Evolutionary conservation across 1,140 invertebrate species (phyloP).

Genomic region (Ips typographus): DNA sequence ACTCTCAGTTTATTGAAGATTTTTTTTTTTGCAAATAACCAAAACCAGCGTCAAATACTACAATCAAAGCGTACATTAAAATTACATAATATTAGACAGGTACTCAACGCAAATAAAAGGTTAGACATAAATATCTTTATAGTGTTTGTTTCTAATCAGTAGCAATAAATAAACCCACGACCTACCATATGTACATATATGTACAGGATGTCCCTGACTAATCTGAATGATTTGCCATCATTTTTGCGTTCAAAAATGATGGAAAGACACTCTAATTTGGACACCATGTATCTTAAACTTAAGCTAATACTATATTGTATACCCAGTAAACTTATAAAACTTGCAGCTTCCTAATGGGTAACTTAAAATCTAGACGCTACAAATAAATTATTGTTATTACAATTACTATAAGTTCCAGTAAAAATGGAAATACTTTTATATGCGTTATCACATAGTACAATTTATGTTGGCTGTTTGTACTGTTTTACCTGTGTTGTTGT

Average conservation of each 20-base stretch:
- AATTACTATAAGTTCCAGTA: constrained; percentile 24
- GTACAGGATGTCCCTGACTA: constrained; percentile 16
- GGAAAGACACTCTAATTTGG: constrained; percentile 3
- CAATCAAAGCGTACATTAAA: not conserved
- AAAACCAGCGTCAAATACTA: not conserved
- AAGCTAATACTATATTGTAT: not conserved
- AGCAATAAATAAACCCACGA: constrained; percentile 11
- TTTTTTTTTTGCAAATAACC: no score
- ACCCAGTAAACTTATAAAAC: not conserved
- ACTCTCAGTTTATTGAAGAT: no score
- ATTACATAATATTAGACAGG: not conserved
- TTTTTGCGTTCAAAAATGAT: constrained; percentile 1
- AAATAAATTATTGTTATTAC: not conserved
- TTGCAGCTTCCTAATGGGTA: constrained; percentile 5
- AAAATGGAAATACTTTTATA: constrained; percentile 36
- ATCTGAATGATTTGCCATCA: constrained; percentile 5
- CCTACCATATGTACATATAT: constrained; percentile 23
- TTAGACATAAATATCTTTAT: not conserved
- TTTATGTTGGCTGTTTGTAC: constrained; percentile 9
- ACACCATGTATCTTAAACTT: constrained; percentile 8
- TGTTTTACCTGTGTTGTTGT: not conserved
- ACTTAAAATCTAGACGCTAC: constrained; percentile 6
- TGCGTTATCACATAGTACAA: constrained; percentile 36
- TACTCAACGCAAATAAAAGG: constrained; percentile 1
- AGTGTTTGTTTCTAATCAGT: not conserved